Evolutionary conservation across 2,113 vertebrate species (phyloP).

Genomic region (Melanerpes formicivorus): DNA sequence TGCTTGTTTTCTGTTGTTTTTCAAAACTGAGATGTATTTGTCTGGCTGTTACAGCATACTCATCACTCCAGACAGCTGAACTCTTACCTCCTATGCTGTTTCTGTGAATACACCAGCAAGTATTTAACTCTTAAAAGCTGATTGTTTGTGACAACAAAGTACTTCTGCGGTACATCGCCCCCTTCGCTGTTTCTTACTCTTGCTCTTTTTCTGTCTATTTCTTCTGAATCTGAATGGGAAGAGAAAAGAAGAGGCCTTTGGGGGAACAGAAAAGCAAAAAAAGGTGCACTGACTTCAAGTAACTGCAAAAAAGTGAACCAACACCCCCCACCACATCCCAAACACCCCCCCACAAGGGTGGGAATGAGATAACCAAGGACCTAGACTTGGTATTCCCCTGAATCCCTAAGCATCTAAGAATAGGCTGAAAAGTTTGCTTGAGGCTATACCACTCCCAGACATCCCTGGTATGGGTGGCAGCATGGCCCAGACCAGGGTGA

Average conservation of each 20-base stretch:
- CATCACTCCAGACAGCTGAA: not conserved
- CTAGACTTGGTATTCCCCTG: constrained; percentile 43
- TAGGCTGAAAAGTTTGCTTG: constrained; percentile 44
- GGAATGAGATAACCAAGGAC: constrained; percentile 9
- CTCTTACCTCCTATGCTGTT: constrained; percentile 86
- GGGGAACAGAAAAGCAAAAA: not conserved
- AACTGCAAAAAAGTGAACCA: not conserved
- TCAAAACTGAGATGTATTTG: not conserved
- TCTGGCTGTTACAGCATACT: not conserved
- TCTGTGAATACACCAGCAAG: constrained; percentile 93
- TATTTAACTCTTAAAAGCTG: constrained; percentile 94
- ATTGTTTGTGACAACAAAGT: constrained; percentile 98
- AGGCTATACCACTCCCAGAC: constrained; percentile 60
- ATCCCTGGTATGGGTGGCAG: constrained; percentile 53
- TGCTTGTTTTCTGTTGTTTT: not conserved
- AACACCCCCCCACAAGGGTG: not conserved
- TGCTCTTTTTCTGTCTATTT: constrained; percentile 88
- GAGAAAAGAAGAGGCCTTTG: not conserved
- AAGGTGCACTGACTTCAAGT: not conserved
- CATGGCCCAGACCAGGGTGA: not conserved
- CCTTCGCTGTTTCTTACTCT: constrained; percentile 94
- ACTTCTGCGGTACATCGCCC: constrained; percentile 94
- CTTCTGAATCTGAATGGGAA: constrained; percentile 84
- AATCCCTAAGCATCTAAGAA: constrained; percentile 44
- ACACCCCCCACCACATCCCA: too few species aligned